Evolutionary conservation across 2,888 invertebrate genomes (phyloP).

Genomic region (Melanophora roralis): DNA sequence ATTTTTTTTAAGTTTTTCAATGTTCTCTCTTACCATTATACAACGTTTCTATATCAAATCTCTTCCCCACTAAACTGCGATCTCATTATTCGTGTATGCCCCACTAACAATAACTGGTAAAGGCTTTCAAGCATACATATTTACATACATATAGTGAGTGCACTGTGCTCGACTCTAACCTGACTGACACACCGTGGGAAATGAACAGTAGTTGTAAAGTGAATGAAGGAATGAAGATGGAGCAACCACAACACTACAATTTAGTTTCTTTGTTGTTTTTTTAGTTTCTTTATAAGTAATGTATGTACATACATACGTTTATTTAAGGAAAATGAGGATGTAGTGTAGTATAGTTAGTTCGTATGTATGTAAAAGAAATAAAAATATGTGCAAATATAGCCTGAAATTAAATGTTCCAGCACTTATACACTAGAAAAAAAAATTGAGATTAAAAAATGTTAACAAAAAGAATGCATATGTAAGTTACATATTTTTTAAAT

Average conservation of each 20-base stretch:
- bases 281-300: slow-evolving; percentile 28
- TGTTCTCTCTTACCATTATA: slow-evolving; percentile 60
- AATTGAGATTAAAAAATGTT: too few species aligned
- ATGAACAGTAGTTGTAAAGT: slow-evolving; percentile 73
- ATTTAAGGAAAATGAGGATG: slow-evolving; percentile 46
- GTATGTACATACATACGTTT: slow-evolving; percentile 42
- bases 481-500: too few species aligned
- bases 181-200: slow-evolving; percentile 73
- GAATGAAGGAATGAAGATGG: slow-evolving; percentile 51
- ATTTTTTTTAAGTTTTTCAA: slow-evolving; percentile 33
- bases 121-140: slow-evolving; percentile 39
- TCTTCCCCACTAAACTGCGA: slow-evolving; percentile 5
- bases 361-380: slow-evolving; percentile 30
- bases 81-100: slow-evolving; percentile 31
- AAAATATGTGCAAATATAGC: slow-evolving; percentile 55
- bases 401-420: slow-evolving; percentile 48
- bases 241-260: slow-evolving; percentile 46
- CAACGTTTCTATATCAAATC: slow-evolving; percentile 3
- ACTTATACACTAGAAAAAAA: slow-evolving; percentile 26
- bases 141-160: not conserved
- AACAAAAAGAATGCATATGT: too few species aligned
- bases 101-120: slow-evolving; percentile 22
- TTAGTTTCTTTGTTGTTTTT: slow-evolving; percentile 46
- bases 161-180: slow-evolving; percentile 51
- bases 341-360: slow-evolving; percentile 34